Evolutionary conservation across 2,888 invertebrate species (phyloP).

Genomic region (Leptinotarsa tumamoca): DNA sequence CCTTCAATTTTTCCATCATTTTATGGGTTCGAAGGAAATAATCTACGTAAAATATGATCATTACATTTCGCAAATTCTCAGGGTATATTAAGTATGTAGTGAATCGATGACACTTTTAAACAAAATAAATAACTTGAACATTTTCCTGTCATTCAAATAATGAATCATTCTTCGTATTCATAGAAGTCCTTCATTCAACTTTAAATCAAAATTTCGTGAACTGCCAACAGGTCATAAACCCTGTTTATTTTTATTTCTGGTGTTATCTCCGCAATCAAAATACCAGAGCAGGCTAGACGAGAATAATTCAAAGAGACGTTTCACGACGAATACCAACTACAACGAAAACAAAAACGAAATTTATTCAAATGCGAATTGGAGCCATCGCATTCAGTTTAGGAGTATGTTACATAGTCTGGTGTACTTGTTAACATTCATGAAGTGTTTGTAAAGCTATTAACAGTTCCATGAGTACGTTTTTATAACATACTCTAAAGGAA

Average conservation of each 20-base stretch:
- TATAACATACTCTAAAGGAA: constrained; percentile 53
- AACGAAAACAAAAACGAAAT: constrained; percentile 31
- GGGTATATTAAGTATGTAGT: too few species aligned
- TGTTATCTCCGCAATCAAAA: not conserved
- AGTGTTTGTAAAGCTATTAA: constrained; percentile 64
- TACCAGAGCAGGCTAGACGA: not conserved
- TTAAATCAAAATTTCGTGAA: not conserved
- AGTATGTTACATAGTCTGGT: constrained; percentile 56
- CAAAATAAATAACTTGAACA: too few species aligned
- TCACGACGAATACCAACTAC: not conserved
- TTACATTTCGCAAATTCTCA: too few species aligned
- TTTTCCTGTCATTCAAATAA: too few species aligned
- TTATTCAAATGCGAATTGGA: constrained; percentile 43
- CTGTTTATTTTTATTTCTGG: not conserved
- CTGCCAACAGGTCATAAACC: not conserved
- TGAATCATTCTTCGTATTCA: too few species aligned
- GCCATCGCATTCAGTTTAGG: constrained; percentile 45
- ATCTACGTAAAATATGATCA: too few species aligned
- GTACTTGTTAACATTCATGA: constrained; percentile 63
- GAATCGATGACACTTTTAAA: too few species aligned
- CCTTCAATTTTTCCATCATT: too few species aligned
- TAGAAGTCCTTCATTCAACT: too few species aligned
- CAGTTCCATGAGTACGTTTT: constrained; percentile 63
- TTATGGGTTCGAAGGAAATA: too few species aligned
- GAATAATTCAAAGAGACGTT: constrained; percentile 11